Evolutionary conservation across 1,140 invertebrate genomes (phyloP), one percentile per base, ranked within the genome.

Genomic region (Drosophila subobscura): DNA sequence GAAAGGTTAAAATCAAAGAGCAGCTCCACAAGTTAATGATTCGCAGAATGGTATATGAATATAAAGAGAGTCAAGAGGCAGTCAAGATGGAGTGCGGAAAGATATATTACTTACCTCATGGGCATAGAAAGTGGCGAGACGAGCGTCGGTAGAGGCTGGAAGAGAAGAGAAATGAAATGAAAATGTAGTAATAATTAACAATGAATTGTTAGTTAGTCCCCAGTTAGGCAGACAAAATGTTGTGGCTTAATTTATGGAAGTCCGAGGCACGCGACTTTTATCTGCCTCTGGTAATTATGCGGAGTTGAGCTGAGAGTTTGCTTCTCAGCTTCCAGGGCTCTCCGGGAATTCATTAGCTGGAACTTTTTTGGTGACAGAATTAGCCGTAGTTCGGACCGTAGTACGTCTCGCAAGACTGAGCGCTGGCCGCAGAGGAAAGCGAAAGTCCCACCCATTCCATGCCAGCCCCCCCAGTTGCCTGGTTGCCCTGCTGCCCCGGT

Each of bases 371-470:
- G 83, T 68, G 83, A 88, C 83, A 86, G 72, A 88, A 72, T 83
- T 83, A 75, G 70, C 61, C 61, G 20, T 41, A 46, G 50, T 52
- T 12, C 20, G 7, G 29, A 23, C 42, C 16, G 16, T 20, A 20
- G 5, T 37, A 4, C 74, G 78, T 71, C 78, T 70, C 78, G 83
- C 27, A 68, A 79, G 73, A 63, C 47, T 72, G 54, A 25, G 37
- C 46, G n/a, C 54, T 53, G 58, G 55, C 53, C 54, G 51, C 73
- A 40, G 73, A 83, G 81, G 81, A 86, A 86, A 86, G 77, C 81
- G 81, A 86, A 86, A 86, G 81, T 86, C 77, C 83, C 81, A 74
- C 70, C 83, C 78, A 71, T 57, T 73, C 33, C 33, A 10, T 4
- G 10, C 3, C 54, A 52, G 22, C 51, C 54, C 20, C 37, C 44